Base-by-base conservation (phyloP, 2,113 vertebrate genomes). In the Heliornis fulica region DNA sequence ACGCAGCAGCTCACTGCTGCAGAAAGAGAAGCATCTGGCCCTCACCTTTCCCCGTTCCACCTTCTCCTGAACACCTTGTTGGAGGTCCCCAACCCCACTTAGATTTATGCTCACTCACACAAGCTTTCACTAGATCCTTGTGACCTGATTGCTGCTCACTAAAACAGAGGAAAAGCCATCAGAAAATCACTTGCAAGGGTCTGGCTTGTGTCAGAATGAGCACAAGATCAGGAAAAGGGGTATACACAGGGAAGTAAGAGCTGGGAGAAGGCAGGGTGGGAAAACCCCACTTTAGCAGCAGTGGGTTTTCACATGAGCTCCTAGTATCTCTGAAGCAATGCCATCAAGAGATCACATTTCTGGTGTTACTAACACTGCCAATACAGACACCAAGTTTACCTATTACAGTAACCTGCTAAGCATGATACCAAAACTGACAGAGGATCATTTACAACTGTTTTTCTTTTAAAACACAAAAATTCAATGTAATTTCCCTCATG, bases 401-500 rank as follows among this genome's bases (percentile, higher is more conserved):
- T 32, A 69, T 60, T 54, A 64, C 18, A 76, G 57, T 45, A 48
- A 93, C 65, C 46, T 45, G n/a, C 25, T 86, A 50, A 79, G 59
- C 31, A 71, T 0, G 10, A 69, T 43, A 77, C 19, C 31, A 71
- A 69, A 96, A 79, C 21, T 83, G 77, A 60, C 13, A 40, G 5
- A 74, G 78, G 13, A 60, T 31, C 45, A 79, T 70, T 65, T 79
- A 23, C 34, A 83, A 89, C 54, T 46, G 32, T 21, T 89, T 76
- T n/a, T n/a, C 83, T 85, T 85, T 83, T 72, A 70, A 95, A 91
- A 28, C 25, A 83, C 36, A 64, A 17, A 90, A 79, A 89, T 51
- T 53, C 38, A 65, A 75, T 40, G 64, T 18, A 11, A 94, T 86
- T 63, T 79, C 45, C 57, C 43, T 87, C 54, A 66, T 77, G 81